Conservation (phyloP, 2,888 invertebrate species). For the Pachycephus smyrnensis region DNA sequence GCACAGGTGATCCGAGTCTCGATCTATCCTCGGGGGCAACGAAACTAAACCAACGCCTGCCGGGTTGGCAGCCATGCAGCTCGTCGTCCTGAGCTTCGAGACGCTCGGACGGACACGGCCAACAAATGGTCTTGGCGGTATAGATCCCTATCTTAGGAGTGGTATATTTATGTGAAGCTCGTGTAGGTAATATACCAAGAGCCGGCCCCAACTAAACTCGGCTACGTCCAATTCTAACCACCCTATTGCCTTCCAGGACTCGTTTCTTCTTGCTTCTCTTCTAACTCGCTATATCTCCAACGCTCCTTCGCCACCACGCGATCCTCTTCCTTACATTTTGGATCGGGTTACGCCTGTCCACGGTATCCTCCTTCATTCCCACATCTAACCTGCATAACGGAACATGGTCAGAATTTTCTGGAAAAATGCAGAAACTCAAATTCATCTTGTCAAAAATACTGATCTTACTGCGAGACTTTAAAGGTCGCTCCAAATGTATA, state of each 20-base stretch:
- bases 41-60: slow-evolving; percentile 5
- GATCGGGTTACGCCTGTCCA: slow-evolving; percentile 29
- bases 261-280: slow-evolving; percentile 3
- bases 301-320: slow-evolving; percentile 28
- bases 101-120: slow-evolving; percentile 50
- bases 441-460: neutral
- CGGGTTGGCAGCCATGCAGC: slow-evolving; percentile 37
- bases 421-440: neutral
- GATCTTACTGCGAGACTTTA: neutral
- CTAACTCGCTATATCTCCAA: neutral
- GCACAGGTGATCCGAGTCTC: neutral
- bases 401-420: neutral
- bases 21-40: slow-evolving; percentile 1
- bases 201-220: slow-evolving; percentile 24
- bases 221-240: slow-evolving; percentile 12
- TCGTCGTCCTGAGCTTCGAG: slow-evolving; percentile 7
- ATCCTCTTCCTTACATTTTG: slow-evolving; percentile 27
- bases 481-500: neutral
- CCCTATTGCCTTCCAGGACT: slow-evolving; percentile 24
- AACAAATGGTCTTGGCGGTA: slow-evolving; percentile 62
- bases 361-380: neutral
- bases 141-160: slow-evolving; percentile 60
- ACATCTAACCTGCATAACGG: neutral
- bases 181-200: slow-evolving; percentile 56
- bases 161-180: slow-evolving; percentile 60